A percentile compares a stretch with the other conserved stretches of the same genome.
phyloP scores from a whole-genome alignment of 2,888 invertebrate species.

The Rutpela maculata region DNA sequence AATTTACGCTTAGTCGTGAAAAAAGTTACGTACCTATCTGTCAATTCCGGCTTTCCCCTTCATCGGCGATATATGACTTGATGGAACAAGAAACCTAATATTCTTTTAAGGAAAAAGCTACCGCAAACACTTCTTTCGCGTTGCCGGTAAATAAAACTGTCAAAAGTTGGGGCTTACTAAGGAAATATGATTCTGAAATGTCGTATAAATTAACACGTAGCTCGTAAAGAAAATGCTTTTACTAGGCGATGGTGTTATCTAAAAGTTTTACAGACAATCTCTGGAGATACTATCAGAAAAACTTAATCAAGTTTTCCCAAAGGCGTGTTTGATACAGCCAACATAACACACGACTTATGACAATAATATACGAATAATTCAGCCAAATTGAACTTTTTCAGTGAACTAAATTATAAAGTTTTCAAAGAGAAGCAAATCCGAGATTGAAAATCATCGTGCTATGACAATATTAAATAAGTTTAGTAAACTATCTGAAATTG shows the following conservation, averaged over 20 bases:
- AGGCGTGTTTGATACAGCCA: background rate
- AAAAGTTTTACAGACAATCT: background rate
- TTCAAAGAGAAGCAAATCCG: too few relatives aligned
- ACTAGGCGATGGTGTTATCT: background rate
- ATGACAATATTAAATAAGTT: too few relatives aligned
- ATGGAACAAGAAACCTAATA: conserved; percentile 7
- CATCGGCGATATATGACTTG: conserved; percentile 1
- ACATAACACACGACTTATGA: background rate
- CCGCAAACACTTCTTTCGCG: background rate
- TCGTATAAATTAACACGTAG: conserved; percentile 7
- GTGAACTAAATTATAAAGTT: too few relatives aligned
- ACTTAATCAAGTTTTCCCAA: background rate
- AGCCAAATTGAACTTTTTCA: too few relatives aligned
- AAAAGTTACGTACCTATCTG: conserved; percentile 1
- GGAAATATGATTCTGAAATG: conserved; percentile 7
- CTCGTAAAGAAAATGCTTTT: background rate
- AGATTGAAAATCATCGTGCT: too few relatives aligned
- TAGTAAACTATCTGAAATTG: too few relatives aligned
- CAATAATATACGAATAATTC: too few relatives aligned
- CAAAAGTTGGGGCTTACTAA: background rate
- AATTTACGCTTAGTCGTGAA: background rate
- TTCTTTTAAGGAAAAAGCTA: conserved; percentile 5
- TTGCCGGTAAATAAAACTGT: background rate
- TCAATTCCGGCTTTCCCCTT: background rate
- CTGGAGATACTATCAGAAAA: background rate